A percentile compares a stretch with the other conserved stretches of the same genome.
Conservation (phyloP, 2,797 vertebrate species). For the Tapirus indicus region DNA sequence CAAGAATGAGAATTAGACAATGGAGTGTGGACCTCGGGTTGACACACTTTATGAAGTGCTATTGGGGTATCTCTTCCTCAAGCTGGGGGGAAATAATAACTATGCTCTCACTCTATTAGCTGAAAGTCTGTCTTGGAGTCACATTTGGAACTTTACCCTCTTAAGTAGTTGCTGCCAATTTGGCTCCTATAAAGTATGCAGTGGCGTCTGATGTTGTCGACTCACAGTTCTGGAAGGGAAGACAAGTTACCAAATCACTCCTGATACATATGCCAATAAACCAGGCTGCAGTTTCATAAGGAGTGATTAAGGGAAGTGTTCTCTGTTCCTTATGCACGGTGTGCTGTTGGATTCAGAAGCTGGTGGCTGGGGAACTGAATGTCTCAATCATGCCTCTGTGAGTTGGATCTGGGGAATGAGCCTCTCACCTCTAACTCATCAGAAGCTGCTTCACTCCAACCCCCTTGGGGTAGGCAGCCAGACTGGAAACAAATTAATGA, state of each 20-base stretch:
- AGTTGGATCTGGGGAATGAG: not conserved
- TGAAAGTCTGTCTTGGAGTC: not conserved
- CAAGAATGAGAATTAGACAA: not conserved
- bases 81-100: not conserved
- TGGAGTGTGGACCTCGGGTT: fast-evolving
- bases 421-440: not conserved
- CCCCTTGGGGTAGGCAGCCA: not conserved
- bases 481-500: constrained; percentile 17
- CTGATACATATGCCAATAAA: constrained; percentile 67
- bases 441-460: not conserved
- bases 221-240: not conserved
- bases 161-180: not conserved
- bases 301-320: constrained; percentile 47
- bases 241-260: constrained; percentile 32
- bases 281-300: not conserved
- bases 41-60: not conserved
- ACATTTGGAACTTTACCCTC: not conserved
- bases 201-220: not conserved
- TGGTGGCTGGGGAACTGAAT: not conserved
- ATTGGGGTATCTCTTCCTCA: not conserved
- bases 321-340: not conserved
- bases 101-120: not conserved
- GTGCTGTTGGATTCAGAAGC: not conserved
- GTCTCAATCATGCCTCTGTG: not conserved
- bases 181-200: not conserved